A percentile compares a stretch with the other conserved stretches of the same genome.
Evolutionary conservation across 2,113 vertebrate species (phyloP).

Genomic region (Taxidea taxus): DNA sequence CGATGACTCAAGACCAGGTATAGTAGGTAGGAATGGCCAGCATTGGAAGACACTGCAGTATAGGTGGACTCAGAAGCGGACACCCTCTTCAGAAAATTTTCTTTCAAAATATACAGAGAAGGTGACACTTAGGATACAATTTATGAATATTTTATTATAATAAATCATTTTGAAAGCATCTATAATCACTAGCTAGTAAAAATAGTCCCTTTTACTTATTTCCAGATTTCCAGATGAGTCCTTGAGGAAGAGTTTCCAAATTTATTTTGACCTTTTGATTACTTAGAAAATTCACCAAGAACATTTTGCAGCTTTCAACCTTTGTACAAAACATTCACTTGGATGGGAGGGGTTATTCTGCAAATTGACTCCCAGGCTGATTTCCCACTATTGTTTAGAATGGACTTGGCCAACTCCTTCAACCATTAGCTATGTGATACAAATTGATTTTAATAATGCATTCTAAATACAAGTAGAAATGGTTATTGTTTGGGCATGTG

Average conservation of each 20-base stretch:
- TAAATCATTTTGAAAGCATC: background rate
- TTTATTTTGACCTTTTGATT: conserved; percentile 38
- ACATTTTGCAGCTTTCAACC: conserved; percentile 37
- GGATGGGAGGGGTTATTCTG: conserved; percentile 21
- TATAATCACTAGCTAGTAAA: background rate
- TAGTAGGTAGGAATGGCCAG: background rate
- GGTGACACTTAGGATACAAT: background rate
- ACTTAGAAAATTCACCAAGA: background rate
- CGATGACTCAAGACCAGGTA: background rate
- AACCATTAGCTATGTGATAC: conserved; percentile 53
- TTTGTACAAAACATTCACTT: conserved; percentile 50
- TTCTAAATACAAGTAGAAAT: conserved; percentile 52
- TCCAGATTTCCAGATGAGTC: background rate
- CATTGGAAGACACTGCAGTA: background rate
- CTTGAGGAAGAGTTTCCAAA: conserved; percentile 8
- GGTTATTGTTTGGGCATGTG: conserved; percentile 1
- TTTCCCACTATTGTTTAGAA: conserved; percentile 41
- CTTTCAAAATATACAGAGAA: background rate
- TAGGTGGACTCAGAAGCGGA: background rate
- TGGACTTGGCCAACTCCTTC: conserved; percentile 40
- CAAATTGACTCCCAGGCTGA: conserved; percentile 58
- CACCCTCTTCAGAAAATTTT: background rate
- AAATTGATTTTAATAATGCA: conserved; percentile 66
- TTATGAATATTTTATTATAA: background rate
- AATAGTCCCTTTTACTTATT: background rate